These are phyloP conservation scores for Scolopax mira DNA, from an alignment of 2,113 vertebrate genomes.

Conservation along the genomic window DNA sequence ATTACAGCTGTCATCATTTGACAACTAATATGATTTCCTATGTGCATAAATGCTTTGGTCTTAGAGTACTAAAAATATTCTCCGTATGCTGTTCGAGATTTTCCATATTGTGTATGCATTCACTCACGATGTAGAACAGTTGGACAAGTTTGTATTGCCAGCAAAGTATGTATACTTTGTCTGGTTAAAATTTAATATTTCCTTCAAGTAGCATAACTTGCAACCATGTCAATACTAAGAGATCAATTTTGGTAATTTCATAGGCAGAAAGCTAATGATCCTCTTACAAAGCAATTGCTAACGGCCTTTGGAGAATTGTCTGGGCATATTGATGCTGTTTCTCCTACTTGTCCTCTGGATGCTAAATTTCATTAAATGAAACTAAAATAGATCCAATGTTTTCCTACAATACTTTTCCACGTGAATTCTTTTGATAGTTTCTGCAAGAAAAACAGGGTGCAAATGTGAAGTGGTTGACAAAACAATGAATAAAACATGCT, in stretches of 20 bases:
- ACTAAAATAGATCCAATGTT: not conserved
- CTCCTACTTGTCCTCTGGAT: not conserved
- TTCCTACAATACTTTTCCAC: not conserved
- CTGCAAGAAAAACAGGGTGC: not conserved
- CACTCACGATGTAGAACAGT: not conserved
- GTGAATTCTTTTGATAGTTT: not conserved
- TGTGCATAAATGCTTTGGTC: not conserved
- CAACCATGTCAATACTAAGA: not conserved
- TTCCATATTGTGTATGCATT: not conserved
- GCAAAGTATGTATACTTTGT: not conserved
- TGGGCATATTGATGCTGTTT: not conserved
- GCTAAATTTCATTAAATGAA: not conserved
- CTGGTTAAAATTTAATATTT: slow-evolving; percentile 32
- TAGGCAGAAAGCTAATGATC: not conserved
- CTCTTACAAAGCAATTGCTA: not conserved
- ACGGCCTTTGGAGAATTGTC: not conserved
- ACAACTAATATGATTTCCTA: slow-evolving; percentile 11
- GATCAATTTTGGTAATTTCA: not conserved
- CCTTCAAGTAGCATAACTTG: slow-evolving; percentile 15
- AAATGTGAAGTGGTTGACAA: not conserved
- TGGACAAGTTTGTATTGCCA: not conserved
- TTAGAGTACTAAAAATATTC: not conserved
- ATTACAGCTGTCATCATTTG: slow-evolving; percentile 28
- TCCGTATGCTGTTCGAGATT: not conserved
- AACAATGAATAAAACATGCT: not conserved